Evolutionary conservation across 1,140 invertebrate genomes (phyloP).

Genomic region (Ooceraea biroi): DNA sequence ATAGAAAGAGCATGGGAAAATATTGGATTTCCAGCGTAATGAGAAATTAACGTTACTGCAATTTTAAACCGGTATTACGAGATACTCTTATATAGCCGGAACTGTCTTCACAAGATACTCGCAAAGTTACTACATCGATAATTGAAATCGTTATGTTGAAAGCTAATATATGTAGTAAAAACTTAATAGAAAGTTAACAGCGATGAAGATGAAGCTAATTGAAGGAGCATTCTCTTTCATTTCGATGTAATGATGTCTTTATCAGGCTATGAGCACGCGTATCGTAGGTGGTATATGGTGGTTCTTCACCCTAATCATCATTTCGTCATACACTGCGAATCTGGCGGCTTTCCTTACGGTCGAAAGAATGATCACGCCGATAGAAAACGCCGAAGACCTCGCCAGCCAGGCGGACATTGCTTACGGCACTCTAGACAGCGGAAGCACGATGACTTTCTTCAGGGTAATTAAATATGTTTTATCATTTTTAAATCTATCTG

Average conservation of each 20-base stretch:
- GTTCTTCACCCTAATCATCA: conserved; percentile 96
- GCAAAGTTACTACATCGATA: neutral
- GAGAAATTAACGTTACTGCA: conserved; percentile 29
- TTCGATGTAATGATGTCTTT: conserved; percentile 15
- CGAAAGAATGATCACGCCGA: conserved; percentile 94
- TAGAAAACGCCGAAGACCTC: conserved; percentile 94
- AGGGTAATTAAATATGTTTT: conserved; percentile 85
- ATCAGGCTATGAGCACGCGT: conserved; percentile 90
- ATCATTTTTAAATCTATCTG: neutral
- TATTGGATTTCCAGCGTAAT: conserved; percentile 12
- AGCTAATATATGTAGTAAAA: neutral
- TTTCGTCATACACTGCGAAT: conserved; percentile 96
- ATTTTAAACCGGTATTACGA: conserved; percentile 19
- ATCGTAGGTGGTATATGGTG: conserved; percentile 94
- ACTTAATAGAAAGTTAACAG: neutral
- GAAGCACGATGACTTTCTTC: conserved; percentile 94
- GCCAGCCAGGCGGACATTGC: conserved; percentile 93
- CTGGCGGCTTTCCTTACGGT: conserved; percentile 95
- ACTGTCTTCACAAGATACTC: neutral
- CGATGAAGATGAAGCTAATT: neutral
- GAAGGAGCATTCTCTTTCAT: neutral
- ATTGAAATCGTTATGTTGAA: neutral
- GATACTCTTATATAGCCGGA: too few species aligned
- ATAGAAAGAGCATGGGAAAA: neutral
- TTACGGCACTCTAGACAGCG: conserved; percentile 93